These are phyloP conservation scores for Zosterops borbonicus DNA, from an alignment of 2,113 vertebrate species.

Conservation along the genomic window DNA sequence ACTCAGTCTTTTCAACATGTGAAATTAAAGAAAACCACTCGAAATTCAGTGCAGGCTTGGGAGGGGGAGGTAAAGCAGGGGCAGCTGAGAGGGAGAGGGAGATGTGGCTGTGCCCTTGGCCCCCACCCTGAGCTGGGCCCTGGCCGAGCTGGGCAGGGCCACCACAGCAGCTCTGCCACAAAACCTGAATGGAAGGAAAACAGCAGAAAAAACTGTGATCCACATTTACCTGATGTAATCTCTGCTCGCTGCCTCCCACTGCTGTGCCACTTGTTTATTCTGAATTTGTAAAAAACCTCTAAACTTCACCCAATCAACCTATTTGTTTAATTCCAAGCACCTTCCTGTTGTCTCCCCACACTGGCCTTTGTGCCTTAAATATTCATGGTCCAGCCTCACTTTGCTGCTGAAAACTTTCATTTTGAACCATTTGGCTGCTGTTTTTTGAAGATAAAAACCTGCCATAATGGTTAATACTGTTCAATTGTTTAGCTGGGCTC, in stretches of 20 bases:
- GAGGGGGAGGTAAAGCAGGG: not conserved
- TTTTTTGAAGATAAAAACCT: not conserved
- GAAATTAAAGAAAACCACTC: slow-evolving; percentile 54
- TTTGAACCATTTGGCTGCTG: not conserved
- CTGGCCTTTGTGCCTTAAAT: not conserved
- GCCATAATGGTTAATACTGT: not conserved
- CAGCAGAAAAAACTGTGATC: not conserved
- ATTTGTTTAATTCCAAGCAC: not conserved
- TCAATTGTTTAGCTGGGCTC: not conserved
- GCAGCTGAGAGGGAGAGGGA: not conserved
- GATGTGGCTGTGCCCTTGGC: not conserved
- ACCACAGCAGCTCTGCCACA: not conserved
- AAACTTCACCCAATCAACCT: not conserved
- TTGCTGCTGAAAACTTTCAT: not conserved
- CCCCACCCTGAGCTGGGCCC: not conserved
- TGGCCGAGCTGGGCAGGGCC: not conserved
- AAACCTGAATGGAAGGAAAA: not conserved
- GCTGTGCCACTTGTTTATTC: not conserved
- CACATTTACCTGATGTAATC: not conserved
- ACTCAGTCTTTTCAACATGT: slow-evolving; percentile 51
- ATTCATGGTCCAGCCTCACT: not conserved
- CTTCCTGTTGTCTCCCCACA: not conserved
- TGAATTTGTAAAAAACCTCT: not conserved
- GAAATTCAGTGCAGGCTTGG: not conserved
- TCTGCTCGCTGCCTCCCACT: not conserved